Evolutionary conservation across 2,113 vertebrate species (phyloP), one percentile per base, ranked within the genome.

Genomic region (Zosterops pallidus): DNA sequence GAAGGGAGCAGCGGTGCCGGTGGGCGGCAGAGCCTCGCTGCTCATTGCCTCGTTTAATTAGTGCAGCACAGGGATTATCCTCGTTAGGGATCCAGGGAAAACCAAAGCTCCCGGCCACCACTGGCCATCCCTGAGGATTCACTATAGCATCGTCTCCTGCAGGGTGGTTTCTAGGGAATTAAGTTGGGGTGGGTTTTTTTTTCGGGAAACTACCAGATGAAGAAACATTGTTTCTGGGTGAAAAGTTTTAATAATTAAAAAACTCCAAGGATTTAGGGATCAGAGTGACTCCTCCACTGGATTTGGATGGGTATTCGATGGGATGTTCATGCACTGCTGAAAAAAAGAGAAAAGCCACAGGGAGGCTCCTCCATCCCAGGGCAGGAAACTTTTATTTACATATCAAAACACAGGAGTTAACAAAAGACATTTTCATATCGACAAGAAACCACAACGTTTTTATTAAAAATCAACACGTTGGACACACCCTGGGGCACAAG

Each of bases 341-440:
- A 47, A 49, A 49, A 47, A 49, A 52, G 11, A 74, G 42, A 57
- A 59, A 80, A 86, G 47, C 47, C 89, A 85, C 28, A 41, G 39
- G 47, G 84, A 86, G 55, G 7, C 37, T 94, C 70, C 0, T 86
- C 55, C 37, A 18, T 44, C 52, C 74, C 9, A n/a, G 2, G 65
- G 85, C 62, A 67, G 67, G 71, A 52, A 71, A 67, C n/a, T 92
- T 91, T 95, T 92, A 95, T 94, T 96, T 86, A 80, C 89, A 92
- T 88, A 90, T 56, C 76, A 88, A 90, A 96, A 60, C 76, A 79
- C 79, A 37, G 3, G 5, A 55, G 25, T 72, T 62, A 77, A 86
- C 46, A 86, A 94, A 95, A 86, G 59, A 77, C 60, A 26, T 42
- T 77, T 72, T 35, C 7, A 25, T 49, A 68, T 12, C 63, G 50